Percentiles rank a stretch among this genome's conserved stretches.
These are phyloP conservation scores for Bombylius major DNA, from an alignment of 2,888 invertebrate genomes.

Conservation along the genomic window DNA sequence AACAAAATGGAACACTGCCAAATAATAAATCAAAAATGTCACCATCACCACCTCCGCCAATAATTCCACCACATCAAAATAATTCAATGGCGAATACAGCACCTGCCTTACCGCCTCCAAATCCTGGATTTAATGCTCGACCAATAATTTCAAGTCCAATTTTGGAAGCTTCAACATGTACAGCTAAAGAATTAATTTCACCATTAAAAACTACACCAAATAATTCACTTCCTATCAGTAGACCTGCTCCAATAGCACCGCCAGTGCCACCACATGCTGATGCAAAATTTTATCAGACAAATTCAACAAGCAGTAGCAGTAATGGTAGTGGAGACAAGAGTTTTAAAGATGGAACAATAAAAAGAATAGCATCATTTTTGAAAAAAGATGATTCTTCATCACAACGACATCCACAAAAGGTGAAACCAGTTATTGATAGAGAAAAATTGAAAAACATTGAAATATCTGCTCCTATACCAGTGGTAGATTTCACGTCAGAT, in stretches of 20 bases:
- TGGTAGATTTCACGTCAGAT: conserved; percentile 37
- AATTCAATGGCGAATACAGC: conserved; percentile 18
- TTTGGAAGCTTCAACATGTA: conserved; percentile 67
- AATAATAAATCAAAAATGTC: conserved; percentile 17
- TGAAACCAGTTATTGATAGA: conserved; percentile 55
- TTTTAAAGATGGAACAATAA: conserved; percentile 49
- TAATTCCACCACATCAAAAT: neutral
- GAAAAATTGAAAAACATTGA: conserved; percentile 59
- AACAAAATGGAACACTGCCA: conserved; percentile 18
- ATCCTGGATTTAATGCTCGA: conserved; percentile 48
- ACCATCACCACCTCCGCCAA: neutral
- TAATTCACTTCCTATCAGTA: conserved; percentile 44
- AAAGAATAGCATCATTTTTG: conserved; percentile 62
- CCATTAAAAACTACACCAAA: conserved; percentile 43
- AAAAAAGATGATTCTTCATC: conserved; percentile 46
- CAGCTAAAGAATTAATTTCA: conserved; percentile 58
- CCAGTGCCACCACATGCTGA: conserved; percentile 35
- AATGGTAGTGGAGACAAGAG: conserved; percentile 33
- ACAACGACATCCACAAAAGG: conserved; percentile 48
- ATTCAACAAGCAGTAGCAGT: neutral
- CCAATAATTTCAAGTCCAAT: conserved; percentile 74
- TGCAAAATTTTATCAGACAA: conserved; percentile 20
- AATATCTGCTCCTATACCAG: conserved; percentile 73
- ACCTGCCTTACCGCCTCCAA: conserved; percentile 50
- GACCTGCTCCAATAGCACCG: conserved; percentile 46